Evolutionary conservation across 1,140 invertebrate species (phyloP).

Genomic region (Delia radicum): DNA sequence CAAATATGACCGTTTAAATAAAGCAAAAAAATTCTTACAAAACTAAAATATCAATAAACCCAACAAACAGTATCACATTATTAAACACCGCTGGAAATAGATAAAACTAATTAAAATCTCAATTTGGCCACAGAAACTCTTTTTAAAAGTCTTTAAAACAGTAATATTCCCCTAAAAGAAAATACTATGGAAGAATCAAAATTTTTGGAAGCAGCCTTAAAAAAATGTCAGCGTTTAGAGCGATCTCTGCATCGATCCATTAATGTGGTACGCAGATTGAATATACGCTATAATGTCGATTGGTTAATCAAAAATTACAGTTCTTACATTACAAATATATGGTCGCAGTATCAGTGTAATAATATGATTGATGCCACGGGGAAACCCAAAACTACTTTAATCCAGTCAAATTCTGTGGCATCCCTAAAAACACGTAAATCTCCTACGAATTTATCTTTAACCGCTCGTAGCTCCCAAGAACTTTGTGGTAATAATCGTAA

Average conservation of each 20-base stretch:
- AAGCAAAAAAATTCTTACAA: no score
- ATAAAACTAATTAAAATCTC: no score
- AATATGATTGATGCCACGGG: neutral
- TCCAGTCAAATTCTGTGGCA: no score
- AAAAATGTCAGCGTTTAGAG: constrained; percentile 23
- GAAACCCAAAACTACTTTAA: neutral
- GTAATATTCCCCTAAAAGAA: no score
- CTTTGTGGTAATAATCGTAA: constrained; percentile 26
- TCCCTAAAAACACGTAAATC: neutral
- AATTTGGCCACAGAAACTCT: no score
- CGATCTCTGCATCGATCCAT: constrained; percentile 18
- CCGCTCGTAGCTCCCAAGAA: constrained; percentile 20
- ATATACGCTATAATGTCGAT: constrained; percentile 31
- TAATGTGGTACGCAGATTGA: constrained; percentile 19
- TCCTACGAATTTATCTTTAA: neutral
- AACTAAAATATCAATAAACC: no score
- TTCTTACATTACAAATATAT: constrained; percentile 26
- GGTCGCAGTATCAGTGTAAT: constrained; percentile 20
- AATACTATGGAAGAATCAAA: constrained; percentile 26
- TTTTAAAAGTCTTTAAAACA: no score
- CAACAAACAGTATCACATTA: no score
- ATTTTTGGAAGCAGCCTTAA: constrained; percentile 23
- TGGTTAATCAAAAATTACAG: constrained; percentile 28
- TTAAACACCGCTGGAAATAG: no score
- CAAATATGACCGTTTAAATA: no score